A percentile compares a stretch with the other conserved stretches of the same genome.
phyloP scores from a whole-genome alignment of 2,113 vertebrate species.

The Nothocercus julius region DNA sequence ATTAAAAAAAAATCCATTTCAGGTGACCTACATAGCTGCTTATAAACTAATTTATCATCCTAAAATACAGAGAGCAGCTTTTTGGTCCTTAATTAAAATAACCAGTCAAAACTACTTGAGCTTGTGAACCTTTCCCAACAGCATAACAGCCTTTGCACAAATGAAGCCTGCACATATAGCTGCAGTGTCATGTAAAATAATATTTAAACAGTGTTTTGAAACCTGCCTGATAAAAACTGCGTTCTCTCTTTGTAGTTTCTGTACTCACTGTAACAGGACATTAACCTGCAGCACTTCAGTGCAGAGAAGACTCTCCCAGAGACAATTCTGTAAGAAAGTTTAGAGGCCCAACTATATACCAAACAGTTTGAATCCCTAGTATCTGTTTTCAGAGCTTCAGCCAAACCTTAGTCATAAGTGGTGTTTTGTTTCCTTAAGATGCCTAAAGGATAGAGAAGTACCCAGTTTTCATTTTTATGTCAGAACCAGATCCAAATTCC shows the following conservation, averaged over 20 bases:
- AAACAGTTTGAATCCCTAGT: neutral
- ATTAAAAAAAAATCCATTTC: neutral
- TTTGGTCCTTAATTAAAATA: neutral
- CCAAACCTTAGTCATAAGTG: neutral
- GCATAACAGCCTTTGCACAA: neutral
- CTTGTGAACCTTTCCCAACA: neutral
- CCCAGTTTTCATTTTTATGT: neutral
- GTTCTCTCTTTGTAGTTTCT: neutral
- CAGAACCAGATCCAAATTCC: neutral
- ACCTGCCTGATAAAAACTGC: neutral
- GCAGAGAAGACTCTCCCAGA: accelerated
- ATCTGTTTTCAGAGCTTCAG: neutral
- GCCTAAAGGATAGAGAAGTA: neutral
- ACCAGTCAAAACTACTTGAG: neutral
- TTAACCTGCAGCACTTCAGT: neutral
- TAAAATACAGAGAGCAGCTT: neutral
- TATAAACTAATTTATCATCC: neutral
- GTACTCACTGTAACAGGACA: accelerated
- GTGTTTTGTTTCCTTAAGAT: neutral
- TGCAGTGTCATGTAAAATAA: neutral
- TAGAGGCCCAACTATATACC: neutral
- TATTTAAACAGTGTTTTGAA: neutral
- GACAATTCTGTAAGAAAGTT: accelerated
- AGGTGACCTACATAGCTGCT: neutral
- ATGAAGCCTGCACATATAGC: neutral